These are phyloP conservation scores for Ochropleura leucogaster DNA, from an alignment of 2,888 invertebrate species.

Conservation along the genomic window DNA sequence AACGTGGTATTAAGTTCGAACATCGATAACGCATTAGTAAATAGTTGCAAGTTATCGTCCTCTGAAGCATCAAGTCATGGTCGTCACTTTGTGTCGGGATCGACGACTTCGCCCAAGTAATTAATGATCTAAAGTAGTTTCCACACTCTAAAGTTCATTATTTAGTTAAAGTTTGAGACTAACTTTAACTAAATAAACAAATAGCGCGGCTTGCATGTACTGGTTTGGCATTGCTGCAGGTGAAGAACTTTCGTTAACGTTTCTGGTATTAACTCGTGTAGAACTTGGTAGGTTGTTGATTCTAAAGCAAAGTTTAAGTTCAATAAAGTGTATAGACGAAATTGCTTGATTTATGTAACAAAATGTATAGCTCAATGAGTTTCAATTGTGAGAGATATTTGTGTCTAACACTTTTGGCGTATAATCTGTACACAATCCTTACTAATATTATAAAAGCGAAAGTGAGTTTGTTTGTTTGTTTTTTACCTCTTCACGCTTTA, in stretches of 20 bases:
- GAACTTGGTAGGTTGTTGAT: neutral
- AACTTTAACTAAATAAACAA: slow-evolving; percentile 32
- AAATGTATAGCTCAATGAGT: neutral
- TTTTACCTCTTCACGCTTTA: too few relatives aligned
- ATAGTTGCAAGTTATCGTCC: slow-evolving; percentile 21
- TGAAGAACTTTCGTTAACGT: neutral
- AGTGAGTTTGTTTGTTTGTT: too few relatives aligned
- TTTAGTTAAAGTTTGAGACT: slow-evolving; percentile 24
- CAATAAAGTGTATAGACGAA: neutral
- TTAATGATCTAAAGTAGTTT: slow-evolving; percentile 30
- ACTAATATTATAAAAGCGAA: too few relatives aligned
- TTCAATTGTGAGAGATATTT: neutral
- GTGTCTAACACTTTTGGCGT: neutral
- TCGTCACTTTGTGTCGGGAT: slow-evolving; percentile 15
- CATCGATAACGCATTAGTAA: slow-evolving; percentile 48
- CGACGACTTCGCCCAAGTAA: slow-evolving; percentile 24
- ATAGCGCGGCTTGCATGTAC: neutral
- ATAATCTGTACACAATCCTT: neutral
- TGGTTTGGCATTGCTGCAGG: neutral
- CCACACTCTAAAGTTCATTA: slow-evolving; percentile 17
- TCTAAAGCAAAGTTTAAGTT: neutral
- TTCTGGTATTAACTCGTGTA: neutral
- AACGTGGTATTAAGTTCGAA: slow-evolving; percentile 1
- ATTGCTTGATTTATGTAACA: neutral
- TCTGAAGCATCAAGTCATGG: slow-evolving; percentile 31